Evolutionary conservation across 1,140 invertebrate genomes (phyloP).

Genomic region (Nixonia krombeini): DNA sequence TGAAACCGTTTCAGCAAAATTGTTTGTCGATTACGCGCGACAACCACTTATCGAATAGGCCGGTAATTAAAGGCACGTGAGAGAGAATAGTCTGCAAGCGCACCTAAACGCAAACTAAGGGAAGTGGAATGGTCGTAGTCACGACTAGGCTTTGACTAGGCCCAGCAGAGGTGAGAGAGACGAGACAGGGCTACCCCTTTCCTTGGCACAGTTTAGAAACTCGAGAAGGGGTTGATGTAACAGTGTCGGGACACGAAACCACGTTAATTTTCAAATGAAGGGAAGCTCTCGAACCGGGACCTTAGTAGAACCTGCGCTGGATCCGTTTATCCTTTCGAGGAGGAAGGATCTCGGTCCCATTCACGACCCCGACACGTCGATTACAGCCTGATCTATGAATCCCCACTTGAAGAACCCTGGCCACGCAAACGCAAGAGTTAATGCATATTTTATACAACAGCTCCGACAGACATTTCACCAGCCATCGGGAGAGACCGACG

Average conservation of each 20-base stretch:
- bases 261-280: conserved; percentile 14
- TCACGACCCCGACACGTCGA: conserved; percentile 38
- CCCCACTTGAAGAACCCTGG: conserved; percentile 59
- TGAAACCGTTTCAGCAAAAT: too few species aligned
- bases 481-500: too few species aligned
- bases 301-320: too few species aligned
- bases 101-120: conserved; percentile 38
- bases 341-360: conserved; percentile 35
- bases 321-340: background rate
- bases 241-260: conserved; percentile 33
- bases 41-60: too few species aligned
- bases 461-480: too few species aligned
- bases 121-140: conserved; percentile 38
- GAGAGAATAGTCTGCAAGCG: conserved; percentile 23
- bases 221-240: conserved; percentile 59
- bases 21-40: too few species aligned
- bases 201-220: conserved; percentile 34
- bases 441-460: conserved; percentile 59
- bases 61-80: conserved; percentile 27
- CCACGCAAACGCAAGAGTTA: conserved; percentile 23
- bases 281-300: conserved; percentile 32
- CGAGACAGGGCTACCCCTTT: conserved; percentile 30
- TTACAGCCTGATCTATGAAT: conserved; percentile 61
- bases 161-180: too few species aligned
- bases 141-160: too few species aligned